phyloP scores from a whole-genome alignment of 2,113 vertebrate species.

The Melanotaenia duboulayi region DNA sequence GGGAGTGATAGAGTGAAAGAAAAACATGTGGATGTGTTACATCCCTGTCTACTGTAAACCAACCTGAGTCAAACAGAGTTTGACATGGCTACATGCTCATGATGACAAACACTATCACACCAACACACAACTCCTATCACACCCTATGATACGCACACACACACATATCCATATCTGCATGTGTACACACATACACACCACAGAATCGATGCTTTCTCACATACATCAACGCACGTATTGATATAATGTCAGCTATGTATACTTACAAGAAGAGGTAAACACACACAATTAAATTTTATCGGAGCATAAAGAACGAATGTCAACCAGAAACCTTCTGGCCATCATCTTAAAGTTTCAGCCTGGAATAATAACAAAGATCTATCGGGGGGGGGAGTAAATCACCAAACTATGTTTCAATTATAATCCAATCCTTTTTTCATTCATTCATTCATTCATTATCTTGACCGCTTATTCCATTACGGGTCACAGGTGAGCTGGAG shows the following conservation, averaged over 20 bases:
- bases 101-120: constrained; percentile 74
- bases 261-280: background rate
- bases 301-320: background rate
- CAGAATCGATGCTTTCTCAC: background rate
- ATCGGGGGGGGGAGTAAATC: background rate
- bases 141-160: constrained; percentile 40
- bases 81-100: constrained; percentile 70
- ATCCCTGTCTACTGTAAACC: constrained; percentile 55
- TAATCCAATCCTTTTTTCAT: no score
- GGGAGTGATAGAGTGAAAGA: constrained; percentile 7
- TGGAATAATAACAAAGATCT: background rate
- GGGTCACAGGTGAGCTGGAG: no score
- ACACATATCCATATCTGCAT: background rate
- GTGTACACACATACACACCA: background rate
- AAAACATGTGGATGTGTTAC: constrained; percentile 48
- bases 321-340: background rate
- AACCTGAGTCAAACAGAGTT: constrained; percentile 70
- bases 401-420: background rate
- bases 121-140: constrained; percentile 37
- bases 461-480: no score
- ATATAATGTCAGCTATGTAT: constrained; percentile 41
- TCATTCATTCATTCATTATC: no score
- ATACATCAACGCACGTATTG: constrained; percentile 32
- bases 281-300: constrained; percentile 22
- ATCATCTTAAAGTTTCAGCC: background rate